These are phyloP conservation scores for Psephotus haematonotus DNA, from an alignment of 2,113 vertebrate species.

Conservation along the genomic window DNA sequence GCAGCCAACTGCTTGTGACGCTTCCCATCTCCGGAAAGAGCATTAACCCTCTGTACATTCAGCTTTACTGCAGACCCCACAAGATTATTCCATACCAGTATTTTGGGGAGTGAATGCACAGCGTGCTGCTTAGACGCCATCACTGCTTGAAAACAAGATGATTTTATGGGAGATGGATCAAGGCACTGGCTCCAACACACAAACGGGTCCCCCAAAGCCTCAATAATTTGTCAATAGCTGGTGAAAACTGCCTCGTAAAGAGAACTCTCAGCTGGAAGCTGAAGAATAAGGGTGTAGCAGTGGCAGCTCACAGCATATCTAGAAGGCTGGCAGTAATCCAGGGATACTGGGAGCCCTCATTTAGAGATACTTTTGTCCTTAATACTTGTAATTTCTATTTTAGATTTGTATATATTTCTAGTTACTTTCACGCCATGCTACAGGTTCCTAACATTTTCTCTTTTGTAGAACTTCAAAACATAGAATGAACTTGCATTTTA, in stretches of 20 bases:
- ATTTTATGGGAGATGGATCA: background rate
- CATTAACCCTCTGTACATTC: background rate
- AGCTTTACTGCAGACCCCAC: background rate
- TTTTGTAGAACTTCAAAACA: background rate
- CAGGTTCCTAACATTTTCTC: background rate
- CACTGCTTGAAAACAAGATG: fast-evolving
- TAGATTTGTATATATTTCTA: background rate
- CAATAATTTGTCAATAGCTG: background rate
- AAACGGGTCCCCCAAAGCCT: background rate
- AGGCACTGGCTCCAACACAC: background rate
- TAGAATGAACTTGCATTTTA: background rate
- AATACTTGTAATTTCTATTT: background rate
- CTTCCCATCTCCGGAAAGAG: background rate
- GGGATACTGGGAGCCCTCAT: background rate
- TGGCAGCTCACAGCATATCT: background rate
- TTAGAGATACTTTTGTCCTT: background rate
- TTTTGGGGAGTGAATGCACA: background rate
- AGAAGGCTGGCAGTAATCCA: background rate
- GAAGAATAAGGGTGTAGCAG: background rate
- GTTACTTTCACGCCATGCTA: background rate
- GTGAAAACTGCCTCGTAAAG: background rate
- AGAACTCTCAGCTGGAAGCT: background rate
- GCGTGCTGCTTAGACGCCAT: fast-evolving
- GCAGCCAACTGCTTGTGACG: background rate
- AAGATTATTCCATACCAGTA: fast-evolving